Evolutionary conservation across 2,888 invertebrate genomes (phyloP).

Genomic region (Lapara coniferarum): DNA sequence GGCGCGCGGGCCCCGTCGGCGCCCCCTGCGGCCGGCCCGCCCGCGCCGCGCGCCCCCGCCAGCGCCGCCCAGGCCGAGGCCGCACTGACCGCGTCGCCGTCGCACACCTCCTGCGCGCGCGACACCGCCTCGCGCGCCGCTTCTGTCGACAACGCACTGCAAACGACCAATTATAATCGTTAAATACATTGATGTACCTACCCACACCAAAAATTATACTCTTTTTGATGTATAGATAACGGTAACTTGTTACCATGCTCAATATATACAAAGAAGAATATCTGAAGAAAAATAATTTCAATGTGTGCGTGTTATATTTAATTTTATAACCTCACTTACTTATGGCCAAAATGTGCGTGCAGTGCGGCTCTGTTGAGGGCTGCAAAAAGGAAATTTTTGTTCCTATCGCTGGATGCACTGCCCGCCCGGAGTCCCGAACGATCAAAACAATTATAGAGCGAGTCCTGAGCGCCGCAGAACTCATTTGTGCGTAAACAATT

Average conservation of each 20-base stretch:
- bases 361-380: slow-evolving; percentile 95
- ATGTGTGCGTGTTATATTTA: too few species aligned
- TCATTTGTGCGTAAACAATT: slow-evolving; percentile 95
- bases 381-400: slow-evolving; percentile 91
- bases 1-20: slow-evolving; percentile 87
- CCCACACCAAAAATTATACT: background rate
- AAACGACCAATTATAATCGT: background rate
- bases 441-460: slow-evolving; percentile 92
- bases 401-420: slow-evolving; percentile 75
- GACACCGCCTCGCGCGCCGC: slow-evolving; percentile 94
- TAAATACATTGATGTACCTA: too few species aligned
- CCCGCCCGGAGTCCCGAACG: slow-evolving; percentile 76
- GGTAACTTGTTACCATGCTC: too few species aligned
- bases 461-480: slow-evolving; percentile 92
- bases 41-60: slow-evolving; percentile 89
- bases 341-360: slow-evolving; percentile 93
- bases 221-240: too few species aligned
- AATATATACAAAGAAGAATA: too few species aligned
- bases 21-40: slow-evolving; percentile 90
- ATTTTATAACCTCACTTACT: slow-evolving; percentile 91
- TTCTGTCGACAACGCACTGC: slow-evolving; percentile 89
- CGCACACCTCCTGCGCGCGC: slow-evolving; percentile 94
- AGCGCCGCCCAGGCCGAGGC: slow-evolving; percentile 89
- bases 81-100: slow-evolving; percentile 92
- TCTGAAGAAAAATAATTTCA: too few species aligned